Base-by-base conservation (phyloP, 1,140 invertebrate genomes). In the Lutraria rhynchaena region DNA sequence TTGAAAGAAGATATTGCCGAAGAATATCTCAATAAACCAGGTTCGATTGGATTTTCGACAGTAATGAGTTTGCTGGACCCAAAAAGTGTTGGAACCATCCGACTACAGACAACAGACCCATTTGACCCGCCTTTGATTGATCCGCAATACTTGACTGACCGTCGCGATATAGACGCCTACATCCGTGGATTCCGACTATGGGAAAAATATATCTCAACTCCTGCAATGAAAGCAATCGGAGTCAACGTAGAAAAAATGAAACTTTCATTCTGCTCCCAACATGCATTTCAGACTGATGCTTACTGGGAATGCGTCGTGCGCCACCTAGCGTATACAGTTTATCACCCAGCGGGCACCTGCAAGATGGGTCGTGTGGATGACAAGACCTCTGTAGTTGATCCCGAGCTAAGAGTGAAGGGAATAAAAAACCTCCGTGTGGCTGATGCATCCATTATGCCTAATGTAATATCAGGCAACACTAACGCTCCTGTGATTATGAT, bases 311-410 rank as follows among this genome's bases (percentile, higher is more conserved):
- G 92, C 82, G 82, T 87, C 33, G 85, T 89, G 4, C 83, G 88
- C 19, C 85, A 88, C 17, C 86, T 86, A n/a, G 88, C 90, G 9
- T 81, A 87, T 19, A 97, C 96, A 0, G 95, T 95, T 65, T 98
- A 97, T 88, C 97, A 98, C 93, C 96, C 96, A 0, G 95, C 96
- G 0, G 96, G 97, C 0, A 98, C 97, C 0, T 96, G 96, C 65
- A 98, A 97, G 90, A 99, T 99, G 98, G 97, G 97, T 0, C 96
- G 96, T 0, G 94, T 95, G 63, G 95, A 95, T 94, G 97, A 98
- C 89, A 93, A 94, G 11, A 94, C 95, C 11, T 96, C 97, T 0
- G 97, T 98, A 0, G 97, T 98, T 0, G 97, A 98, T 92, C 95
- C 96, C 15, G 94, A 96, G 86, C 92, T 93, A 9, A 17, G 90